These are phyloP conservation scores for Prunella strophiata DNA, from an alignment of 2,797 vertebrate species.

Conservation along the genomic window DNA sequence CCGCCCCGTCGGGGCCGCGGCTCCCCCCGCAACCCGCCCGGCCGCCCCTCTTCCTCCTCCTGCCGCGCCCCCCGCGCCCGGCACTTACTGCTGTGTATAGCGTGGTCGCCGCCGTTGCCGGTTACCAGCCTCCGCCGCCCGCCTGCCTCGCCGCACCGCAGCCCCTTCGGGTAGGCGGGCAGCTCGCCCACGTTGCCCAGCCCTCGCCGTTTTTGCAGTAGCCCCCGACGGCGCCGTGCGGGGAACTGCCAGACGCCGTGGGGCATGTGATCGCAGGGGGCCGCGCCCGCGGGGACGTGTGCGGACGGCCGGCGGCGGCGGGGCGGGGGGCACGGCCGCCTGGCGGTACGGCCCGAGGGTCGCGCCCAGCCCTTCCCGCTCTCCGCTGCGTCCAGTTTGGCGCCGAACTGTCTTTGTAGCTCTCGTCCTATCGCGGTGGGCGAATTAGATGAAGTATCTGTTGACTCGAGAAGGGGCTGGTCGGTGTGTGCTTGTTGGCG, in stretches of 20 bases:
- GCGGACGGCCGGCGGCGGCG: slow-evolving; percentile 78
- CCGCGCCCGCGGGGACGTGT: slow-evolving; percentile 88
- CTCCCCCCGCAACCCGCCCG: neutral
- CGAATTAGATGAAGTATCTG: too few species aligned
- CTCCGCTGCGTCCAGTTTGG: slow-evolving; percentile 89
- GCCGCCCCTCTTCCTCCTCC: neutral
- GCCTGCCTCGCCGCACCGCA: slow-evolving; percentile 90
- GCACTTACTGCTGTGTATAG: slow-evolving; percentile 96
- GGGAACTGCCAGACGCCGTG: slow-evolving; percentile 93
- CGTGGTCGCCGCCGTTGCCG: slow-evolving; percentile 91
- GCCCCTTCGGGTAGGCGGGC: slow-evolving; percentile 92
- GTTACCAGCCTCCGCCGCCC: slow-evolving; percentile 95
- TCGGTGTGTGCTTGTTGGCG: too few species aligned
- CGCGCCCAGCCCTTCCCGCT: slow-evolving; percentile 87
- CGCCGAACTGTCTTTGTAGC: slow-evolving; percentile 97
- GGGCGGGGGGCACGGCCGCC: slow-evolving; percentile 80
- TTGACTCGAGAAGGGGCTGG: too few species aligned
- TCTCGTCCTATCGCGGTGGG: slow-evolving; percentile 99
- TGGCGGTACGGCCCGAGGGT: slow-evolving; percentile 90
- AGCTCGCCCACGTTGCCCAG: slow-evolving; percentile 94
- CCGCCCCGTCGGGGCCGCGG: neutral
- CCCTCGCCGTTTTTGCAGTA: slow-evolving; percentile 97
- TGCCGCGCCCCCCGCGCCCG: neutral
- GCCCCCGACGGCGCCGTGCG: slow-evolving; percentile 91
- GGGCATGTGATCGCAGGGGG: slow-evolving; percentile 93